Evolutionary conservation across 2,113 vertebrate species (phyloP), one percentile per base, ranked within the genome.

Genomic region (Melospiza georgiana): DNA sequence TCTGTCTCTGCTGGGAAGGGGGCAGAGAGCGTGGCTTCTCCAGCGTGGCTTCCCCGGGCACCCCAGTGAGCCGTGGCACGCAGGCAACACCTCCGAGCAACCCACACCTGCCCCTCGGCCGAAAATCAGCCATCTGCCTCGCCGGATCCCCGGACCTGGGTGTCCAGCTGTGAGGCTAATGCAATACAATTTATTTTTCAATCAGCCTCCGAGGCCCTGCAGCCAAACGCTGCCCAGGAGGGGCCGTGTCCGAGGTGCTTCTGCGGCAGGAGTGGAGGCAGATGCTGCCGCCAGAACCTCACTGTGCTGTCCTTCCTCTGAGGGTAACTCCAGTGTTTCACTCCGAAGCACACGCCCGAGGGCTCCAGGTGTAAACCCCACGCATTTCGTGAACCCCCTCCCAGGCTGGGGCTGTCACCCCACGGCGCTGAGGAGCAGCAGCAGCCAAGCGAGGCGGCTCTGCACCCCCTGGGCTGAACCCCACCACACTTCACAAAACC

Each of bases 181-280:
- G 81, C 48, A 33, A 68, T 15, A 72, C 57, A 68, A 87, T 95
- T 95, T 93, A 78, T 91, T 96, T 95, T 91, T 77, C 80, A 84
- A 94, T 86, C 91, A 83, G 58, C 54, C 35, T 35, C n/a, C 43
- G 4, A 0, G 15, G 63, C 28, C 48, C 59, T 52, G 31, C 54
- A 90, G 76, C 72, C 75, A 93, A 84, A 86, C 0, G 2, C 49
- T 9, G 43, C 80, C 31, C 83, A 55, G 41, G 55, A 77, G 54
- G 35, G 46, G 35, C 69, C 2, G 4, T 41, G 51, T 39, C 65
- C 5, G 4, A 66, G 67, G 3, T 37, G 65, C 46, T 80, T 35
- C 28, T 17, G 48, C 12, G 9, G 48, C 10, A 6, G 16, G 57
- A 84, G 11, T 0, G 5, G 41, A 61, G 22, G 43, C n/a, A 73